These are phyloP conservation scores for Lasiommata megera DNA, from an alignment of 2,888 invertebrate species.

Conservation along the genomic window DNA sequence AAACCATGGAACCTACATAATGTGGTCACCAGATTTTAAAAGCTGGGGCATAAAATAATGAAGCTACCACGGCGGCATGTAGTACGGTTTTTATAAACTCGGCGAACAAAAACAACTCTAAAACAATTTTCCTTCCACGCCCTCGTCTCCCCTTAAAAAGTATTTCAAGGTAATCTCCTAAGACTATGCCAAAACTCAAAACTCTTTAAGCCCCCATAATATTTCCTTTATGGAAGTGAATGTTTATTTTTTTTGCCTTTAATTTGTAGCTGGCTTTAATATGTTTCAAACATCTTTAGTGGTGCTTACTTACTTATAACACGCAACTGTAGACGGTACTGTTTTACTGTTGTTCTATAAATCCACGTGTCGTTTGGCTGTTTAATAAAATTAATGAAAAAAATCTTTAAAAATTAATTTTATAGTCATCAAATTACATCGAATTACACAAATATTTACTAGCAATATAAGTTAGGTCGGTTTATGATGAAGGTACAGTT, in stretches of 20 bases:
- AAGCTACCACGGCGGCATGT: constrained; percentile 23
- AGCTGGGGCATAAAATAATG: constrained; percentile 23
- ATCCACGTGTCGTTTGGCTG: no score
- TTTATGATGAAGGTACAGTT: no score
- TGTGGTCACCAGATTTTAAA: constrained; percentile 8
- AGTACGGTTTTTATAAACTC: constrained; percentile 34
- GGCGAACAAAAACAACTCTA: constrained; percentile 49
- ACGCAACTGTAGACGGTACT: background rate
- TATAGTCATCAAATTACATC: no score
- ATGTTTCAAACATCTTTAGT: constrained; percentile 19
- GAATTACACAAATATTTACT: no score
- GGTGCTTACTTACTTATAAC: background rate
- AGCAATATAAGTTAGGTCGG: no score
- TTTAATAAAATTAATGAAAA: no score
- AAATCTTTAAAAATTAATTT: no score
- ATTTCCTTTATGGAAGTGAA: constrained; percentile 67
- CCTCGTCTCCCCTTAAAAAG: constrained; percentile 52
- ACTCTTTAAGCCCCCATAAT: constrained; percentile 66
- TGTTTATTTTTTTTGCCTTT: constrained; percentile 45
- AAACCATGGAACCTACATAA: no score
- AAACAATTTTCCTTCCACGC: constrained; percentile 50
- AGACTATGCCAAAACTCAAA: constrained; percentile 67
- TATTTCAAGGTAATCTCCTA: constrained; percentile 70
- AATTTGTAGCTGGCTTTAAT: constrained; percentile 41
- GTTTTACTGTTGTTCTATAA: no score